These are phyloP conservation scores for Xestia rhomboidea DNA, from an alignment of 2,888 invertebrate species.

Conservation along the genomic window DNA sequence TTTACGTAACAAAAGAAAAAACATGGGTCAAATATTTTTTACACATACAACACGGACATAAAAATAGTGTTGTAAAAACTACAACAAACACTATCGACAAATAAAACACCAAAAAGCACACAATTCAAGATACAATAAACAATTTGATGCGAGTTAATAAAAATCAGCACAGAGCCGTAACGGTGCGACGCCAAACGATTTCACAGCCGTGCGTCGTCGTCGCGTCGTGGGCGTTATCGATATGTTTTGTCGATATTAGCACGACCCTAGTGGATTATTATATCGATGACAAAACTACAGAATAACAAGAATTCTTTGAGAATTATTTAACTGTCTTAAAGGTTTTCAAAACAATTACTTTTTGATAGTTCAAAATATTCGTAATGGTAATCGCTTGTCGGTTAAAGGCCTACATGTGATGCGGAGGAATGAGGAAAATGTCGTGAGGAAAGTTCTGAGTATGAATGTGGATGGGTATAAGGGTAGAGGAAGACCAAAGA, in stretches of 20 bases:
- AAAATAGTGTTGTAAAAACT: conserved; percentile 20
- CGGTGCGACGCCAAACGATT: conserved; percentile 58
- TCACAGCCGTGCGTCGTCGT: conserved; percentile 43
- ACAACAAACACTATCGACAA: conserved; percentile 53
- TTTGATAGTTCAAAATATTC: neutral
- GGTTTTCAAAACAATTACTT: neutral
- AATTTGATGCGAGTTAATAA: conserved; percentile 76
- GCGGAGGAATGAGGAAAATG: too few relatives aligned
- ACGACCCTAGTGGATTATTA: conserved; percentile 9
- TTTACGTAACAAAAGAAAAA: too few relatives aligned
- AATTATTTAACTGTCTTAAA: neutral
- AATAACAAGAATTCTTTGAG: neutral
- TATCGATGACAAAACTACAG: conserved; percentile 11
- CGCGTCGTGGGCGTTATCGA: conserved; percentile 47
- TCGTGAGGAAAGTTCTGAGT: too few relatives aligned
- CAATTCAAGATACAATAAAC: conserved; percentile 63
- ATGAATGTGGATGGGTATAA: too few relatives aligned
- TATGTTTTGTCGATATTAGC: conserved; percentile 38
- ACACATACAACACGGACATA: too few relatives aligned
- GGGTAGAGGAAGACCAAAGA: too few relatives aligned
- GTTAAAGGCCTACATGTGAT: too few relatives aligned
- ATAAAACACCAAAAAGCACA: conserved; percentile 29
- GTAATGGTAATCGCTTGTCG: too few relatives aligned
- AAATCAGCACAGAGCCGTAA: conserved; percentile 66
- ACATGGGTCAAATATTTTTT: too few relatives aligned